Evolutionary conservation across 2,113 vertebrate species (phyloP).

Genomic region (Sceloporus tristichus): DNA sequence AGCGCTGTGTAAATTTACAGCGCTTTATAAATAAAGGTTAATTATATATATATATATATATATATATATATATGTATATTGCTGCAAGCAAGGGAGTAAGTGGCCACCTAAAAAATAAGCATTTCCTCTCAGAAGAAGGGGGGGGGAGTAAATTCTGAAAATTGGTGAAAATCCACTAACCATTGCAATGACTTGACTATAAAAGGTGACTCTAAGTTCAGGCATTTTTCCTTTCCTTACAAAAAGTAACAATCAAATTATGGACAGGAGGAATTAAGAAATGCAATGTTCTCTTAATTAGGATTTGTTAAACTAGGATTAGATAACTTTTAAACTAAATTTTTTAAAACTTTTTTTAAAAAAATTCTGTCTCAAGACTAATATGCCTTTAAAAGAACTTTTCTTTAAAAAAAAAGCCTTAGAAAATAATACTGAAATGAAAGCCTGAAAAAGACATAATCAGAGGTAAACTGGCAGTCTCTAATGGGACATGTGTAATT

Average conservation of each 20-base stretch:
- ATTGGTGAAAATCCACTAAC: not conserved
- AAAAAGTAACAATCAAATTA: not conserved
- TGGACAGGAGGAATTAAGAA: not conserved
- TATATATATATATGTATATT: not conserved
- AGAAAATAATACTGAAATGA: conserved; percentile 65
- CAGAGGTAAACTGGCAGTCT: conserved; percentile 72
- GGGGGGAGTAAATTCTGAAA: not conserved
- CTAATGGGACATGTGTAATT: conserved; percentile 80
- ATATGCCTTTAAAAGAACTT: conserved; percentile 51
- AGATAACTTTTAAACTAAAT: too few relatives aligned
- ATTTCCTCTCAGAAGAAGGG: not conserved
- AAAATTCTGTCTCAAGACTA: conserved; percentile 25
- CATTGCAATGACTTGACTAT: not conserved
- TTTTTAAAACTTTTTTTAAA: conserved; percentile 35
- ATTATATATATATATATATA: too few relatives aligned
- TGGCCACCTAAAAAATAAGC: not conserved
- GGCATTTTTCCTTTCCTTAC: not conserved
- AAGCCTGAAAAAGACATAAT: conserved; percentile 65
- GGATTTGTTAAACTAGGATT: not conserved
- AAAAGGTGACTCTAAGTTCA: not conserved
- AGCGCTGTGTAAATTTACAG: too few relatives aligned
- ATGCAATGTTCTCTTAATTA: conserved; percentile 21
- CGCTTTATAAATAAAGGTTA: too few relatives aligned
- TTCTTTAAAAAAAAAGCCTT: conserved; percentile 32
- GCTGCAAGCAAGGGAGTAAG: not conserved